Conservation (phyloP, 2,888 invertebrate species). For the Eumerus sabulonum region DNA sequence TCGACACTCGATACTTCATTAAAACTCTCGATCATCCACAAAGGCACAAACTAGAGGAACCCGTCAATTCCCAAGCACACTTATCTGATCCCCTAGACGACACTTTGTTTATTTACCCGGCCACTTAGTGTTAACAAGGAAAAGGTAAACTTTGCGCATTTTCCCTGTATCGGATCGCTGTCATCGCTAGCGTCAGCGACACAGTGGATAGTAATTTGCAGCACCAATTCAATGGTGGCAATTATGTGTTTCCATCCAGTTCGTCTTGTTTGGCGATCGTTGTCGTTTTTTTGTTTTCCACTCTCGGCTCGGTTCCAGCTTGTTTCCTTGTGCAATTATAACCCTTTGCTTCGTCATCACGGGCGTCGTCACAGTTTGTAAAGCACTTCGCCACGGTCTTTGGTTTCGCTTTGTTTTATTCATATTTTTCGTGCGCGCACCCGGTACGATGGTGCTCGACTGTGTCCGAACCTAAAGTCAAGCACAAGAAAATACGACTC, state of each 20-base stretch:
- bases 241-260: conserved; percentile 29
- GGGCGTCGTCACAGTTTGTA: conserved; percentile 47
- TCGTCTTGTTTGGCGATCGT: background rate
- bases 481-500: conserved; percentile 10
- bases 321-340: conserved; percentile 41
- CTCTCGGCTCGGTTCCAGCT: background rate
- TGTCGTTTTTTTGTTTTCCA: conserved; percentile 1
- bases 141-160: conserved; percentile 38
- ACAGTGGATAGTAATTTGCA: conserved; percentile 39
- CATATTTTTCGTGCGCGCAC: conserved; percentile 21
- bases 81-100: conserved; percentile 8
- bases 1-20: too few species aligned
- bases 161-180: conserved; percentile 44
- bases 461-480: conserved; percentile 11
- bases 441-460: background rate
- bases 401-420: conserved; percentile 33
- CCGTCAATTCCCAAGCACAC: too few species aligned
- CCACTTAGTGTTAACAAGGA: conserved; percentile 23
- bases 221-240: conserved; percentile 50
- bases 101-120: conserved; percentile 15
- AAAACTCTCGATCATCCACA: too few species aligned
- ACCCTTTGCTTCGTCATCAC: conserved; percentile 30
- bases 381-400: conserved; percentile 51
- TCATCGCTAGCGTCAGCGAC: conserved; percentile 32
- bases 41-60: too few species aligned